Percentiles rank a stretch among this genome's conserved stretches.
phyloP scores from a whole-genome alignment of 2,113 vertebrate species.

The Pardalotus punctatus region DNA sequence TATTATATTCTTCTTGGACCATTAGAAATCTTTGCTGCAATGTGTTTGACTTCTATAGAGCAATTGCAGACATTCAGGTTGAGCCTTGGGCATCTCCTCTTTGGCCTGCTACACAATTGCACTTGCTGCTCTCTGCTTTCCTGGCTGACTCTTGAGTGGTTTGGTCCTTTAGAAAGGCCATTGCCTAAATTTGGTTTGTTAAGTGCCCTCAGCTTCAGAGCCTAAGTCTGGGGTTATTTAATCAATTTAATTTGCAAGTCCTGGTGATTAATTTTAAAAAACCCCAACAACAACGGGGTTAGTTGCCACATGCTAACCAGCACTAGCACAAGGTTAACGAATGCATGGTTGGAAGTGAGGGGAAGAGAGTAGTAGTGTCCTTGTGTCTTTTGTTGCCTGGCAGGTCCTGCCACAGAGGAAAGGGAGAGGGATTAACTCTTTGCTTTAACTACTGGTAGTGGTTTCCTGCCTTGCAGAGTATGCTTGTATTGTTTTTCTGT shows the following conservation, averaged over 20 bases:
- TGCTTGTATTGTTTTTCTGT: neutral
- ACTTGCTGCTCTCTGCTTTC: neutral
- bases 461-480: neutral
- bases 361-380: neutral
- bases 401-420: neutral
- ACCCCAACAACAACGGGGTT: rapidly evolving
- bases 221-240: neutral
- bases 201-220: neutral
- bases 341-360: neutral
- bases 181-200: neutral
- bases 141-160: neutral
- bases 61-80: neutral
- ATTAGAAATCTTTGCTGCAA: neutral
- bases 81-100: neutral
- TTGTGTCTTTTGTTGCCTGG: neutral
- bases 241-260: neutral
- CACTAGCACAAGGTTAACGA: neutral
- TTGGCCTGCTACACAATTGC: neutral
- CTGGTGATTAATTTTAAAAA: neutral
- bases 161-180: neutral
- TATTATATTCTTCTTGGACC: neutral
- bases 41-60: neutral
- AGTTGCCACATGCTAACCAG: neutral
- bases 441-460: neutral
- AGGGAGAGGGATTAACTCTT: neutral